Percentiles rank a stretch among this genome's conserved stretches.
These are phyloP conservation scores for Prosopocoilus inquinatus DNA, from an alignment of 2,888 invertebrate genomes.

Conservation along the genomic window DNA sequence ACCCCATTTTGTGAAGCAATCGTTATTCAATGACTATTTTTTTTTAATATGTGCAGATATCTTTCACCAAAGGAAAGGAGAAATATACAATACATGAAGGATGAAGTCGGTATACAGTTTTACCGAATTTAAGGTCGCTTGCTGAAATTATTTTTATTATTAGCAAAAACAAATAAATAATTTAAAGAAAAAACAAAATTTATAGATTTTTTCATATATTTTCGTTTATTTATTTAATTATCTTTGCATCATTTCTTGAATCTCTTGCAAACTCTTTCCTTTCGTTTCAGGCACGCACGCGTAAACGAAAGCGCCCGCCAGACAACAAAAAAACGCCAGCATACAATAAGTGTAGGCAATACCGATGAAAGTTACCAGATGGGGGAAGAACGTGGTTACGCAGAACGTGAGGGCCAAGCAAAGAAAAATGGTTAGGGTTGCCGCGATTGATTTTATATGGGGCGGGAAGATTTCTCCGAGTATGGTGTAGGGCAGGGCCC, in stretches of 20 bases:
- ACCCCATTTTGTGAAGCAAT: too few species aligned
- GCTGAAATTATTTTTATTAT: too few species aligned
- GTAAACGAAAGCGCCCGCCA: slow-evolving; percentile 67
- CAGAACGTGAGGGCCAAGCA: slow-evolving; percentile 67
- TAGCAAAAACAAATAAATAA: too few species aligned
- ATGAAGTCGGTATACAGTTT: too few species aligned
- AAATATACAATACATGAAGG: too few species aligned
- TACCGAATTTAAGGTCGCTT: too few species aligned
- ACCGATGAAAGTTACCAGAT: slow-evolving; percentile 58
- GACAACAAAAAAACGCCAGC: slow-evolving; percentile 60
- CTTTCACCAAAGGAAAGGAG: too few species aligned
- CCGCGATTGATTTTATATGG: slow-evolving; percentile 70
- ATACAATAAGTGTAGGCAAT: slow-evolving; percentile 68
- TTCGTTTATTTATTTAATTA: too few species aligned
- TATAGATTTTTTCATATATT: too few species aligned
- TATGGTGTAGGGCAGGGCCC: slow-evolving; percentile 76
- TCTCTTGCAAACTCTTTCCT: slow-evolving; percentile 21
- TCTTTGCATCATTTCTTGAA: slow-evolving; percentile 23
- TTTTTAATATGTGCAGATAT: too few species aligned
- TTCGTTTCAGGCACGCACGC: slow-evolving; percentile 22
- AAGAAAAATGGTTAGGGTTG: slow-evolving; percentile 69
- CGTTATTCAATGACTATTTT: too few species aligned
- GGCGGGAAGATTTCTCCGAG: slow-evolving; percentile 77
- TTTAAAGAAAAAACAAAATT: too few species aligned
- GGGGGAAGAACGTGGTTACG: slow-evolving; percentile 67